These are phyloP conservation scores for Engraulis encrasicolus DNA, from an alignment of 2,113 vertebrate species.

Conservation along the genomic window DNA sequence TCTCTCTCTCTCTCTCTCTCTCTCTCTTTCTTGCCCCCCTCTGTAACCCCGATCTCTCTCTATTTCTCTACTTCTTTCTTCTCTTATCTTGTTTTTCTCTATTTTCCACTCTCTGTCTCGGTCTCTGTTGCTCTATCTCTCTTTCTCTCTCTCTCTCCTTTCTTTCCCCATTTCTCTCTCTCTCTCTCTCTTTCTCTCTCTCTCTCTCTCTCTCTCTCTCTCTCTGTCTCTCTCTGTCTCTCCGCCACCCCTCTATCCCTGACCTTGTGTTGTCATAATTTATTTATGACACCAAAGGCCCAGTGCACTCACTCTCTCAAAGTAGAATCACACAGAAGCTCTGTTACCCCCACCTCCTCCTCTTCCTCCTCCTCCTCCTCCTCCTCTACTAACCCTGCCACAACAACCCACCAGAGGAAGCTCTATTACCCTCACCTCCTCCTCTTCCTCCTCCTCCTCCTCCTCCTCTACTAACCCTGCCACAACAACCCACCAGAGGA, in stretches of 20 bases:
- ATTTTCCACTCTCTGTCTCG: no score
- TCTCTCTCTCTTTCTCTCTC: neutral
- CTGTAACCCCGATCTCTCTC: no score
- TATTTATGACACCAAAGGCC: constrained; percentile 72
- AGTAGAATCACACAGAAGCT: constrained; percentile 56
- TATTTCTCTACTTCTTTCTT: no score
- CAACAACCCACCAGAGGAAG: neutral
- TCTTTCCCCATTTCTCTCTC: neutral
- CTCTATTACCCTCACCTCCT: no score
- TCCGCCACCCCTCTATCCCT: neutral
- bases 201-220: neutral
- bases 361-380: neutral
- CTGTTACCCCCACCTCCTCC: neutral
- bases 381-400: neutral
- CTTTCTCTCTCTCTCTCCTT: no score
- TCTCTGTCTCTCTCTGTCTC: neutral
- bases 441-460: no score
- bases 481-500: no score
- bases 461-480: no score
- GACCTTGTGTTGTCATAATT: constrained; percentile 69
- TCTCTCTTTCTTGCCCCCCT: no score
- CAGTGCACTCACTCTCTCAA: constrained; percentile 65
- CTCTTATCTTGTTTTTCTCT: no score
- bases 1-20: no score
- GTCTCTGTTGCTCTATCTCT: neutral